Conservation (phyloP, 2,888 invertebrate genomes). For the Drepanosiphum platanoidis region DNA sequence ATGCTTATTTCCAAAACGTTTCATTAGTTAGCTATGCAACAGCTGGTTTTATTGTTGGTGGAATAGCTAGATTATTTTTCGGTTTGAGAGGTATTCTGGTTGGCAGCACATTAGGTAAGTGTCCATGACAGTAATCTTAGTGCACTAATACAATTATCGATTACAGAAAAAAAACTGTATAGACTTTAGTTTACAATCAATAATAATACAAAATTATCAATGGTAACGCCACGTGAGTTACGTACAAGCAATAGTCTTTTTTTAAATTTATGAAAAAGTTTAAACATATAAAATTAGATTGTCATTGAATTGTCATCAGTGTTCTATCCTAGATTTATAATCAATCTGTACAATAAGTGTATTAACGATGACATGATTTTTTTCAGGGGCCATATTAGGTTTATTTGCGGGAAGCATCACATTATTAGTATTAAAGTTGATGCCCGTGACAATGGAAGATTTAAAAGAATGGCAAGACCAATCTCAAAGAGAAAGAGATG, state of each 20-base stretch:
- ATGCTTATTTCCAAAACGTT: conserved; percentile 20
- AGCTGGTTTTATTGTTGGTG: conserved; percentile 44
- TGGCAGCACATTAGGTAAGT: conserved; percentile 53
- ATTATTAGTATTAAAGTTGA: conserved; percentile 12
- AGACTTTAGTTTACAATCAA: too few relatives aligned
- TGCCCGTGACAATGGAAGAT: conserved; percentile 28
- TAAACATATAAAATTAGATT: too few relatives aligned
- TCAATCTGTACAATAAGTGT: not conserved
- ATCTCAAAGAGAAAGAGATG: conserved; percentile 18
- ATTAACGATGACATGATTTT: not conserved
- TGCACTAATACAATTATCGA: too few relatives aligned
- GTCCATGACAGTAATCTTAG: not conserved
- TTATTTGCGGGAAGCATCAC: not conserved
- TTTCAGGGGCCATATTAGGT: conserved; percentile 17
- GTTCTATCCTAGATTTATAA: not conserved
- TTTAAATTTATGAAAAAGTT: too few relatives aligned
- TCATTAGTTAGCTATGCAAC: conserved; percentile 23
- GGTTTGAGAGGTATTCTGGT: conserved; percentile 39
- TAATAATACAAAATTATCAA: too few relatives aligned
- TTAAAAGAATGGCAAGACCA: conserved; percentile 30
- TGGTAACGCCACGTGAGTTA: too few relatives aligned
- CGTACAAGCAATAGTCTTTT: too few relatives aligned
- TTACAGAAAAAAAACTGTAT: too few relatives aligned
- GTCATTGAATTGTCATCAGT: too few relatives aligned
- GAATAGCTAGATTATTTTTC: conserved; percentile 40